phyloP scores from a whole-genome alignment of 64 coral and sea anemone species.

The Catalaphyllia jardinei region DNA sequence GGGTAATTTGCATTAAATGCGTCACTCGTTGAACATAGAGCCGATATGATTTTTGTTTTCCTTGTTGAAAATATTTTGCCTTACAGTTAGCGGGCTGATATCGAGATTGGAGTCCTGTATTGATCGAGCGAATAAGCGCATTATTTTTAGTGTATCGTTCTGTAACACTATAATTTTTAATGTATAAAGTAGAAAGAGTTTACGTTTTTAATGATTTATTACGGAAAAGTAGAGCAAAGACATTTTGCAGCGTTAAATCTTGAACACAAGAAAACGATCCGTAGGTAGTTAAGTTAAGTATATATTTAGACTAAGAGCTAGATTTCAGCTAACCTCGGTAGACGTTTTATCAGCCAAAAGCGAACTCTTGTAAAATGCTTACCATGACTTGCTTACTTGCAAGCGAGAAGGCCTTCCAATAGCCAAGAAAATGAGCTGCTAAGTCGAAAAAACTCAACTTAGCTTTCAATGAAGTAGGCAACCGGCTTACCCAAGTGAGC shows the following conservation, averaged over 20 bases:
- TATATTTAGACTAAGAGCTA: background rate
- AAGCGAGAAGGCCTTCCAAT: too few species aligned
- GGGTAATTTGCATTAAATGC: constrained; percentile 13
- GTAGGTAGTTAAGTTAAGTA: background rate
- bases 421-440: too few species aligned
- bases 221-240: background rate
- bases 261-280: background rate
- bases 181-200: constrained; percentile 41
- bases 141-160: background rate
- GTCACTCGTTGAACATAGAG: background rate
- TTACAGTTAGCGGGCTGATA: background rate
- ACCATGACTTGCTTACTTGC: background rate
- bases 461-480: too few species aligned
- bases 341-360: background rate
- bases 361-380: background rate
- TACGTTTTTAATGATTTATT: constrained; percentile 1
- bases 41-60: background rate
- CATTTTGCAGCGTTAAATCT: background rate
- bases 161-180: constrained; percentile 32
- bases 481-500: too few species aligned
- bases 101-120: background rate
- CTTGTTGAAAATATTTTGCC: background rate
- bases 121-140: background rate
- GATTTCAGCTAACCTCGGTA: too few species aligned
- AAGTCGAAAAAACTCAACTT: too few species aligned